Base-by-base conservation (phyloP, 2,113 vertebrate species). In the Cyanoderma ruficeps region DNA sequence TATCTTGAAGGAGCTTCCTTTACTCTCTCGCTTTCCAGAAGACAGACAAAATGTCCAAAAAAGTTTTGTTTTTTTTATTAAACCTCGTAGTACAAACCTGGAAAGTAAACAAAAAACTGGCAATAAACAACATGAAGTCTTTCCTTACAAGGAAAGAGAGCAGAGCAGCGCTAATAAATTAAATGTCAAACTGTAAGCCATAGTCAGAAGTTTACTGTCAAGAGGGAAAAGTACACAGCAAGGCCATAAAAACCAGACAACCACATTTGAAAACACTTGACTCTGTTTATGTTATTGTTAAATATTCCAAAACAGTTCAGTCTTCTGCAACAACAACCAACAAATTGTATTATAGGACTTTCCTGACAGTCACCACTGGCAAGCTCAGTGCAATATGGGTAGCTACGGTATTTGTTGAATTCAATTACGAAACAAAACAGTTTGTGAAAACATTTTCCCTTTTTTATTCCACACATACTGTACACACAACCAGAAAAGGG, bases 81-180 rank as follows among this genome's bases (percentile, higher is more conserved):
- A 99, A 99, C 99, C 99, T 99, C 97, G 98, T 98, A 99, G 98
- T 99, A 99, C 99, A 99, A 99, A 99, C 98, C 99, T 98, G 98
- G 99, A 99, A 99, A 99, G 98, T 99, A 99, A 99, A 99, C 98
- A 98, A 98, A 98, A 99, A 99, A 98, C 98, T 98, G 99, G 98
- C 98, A 99, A 99, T 98, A 99, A 99, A 98, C 98, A 99, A 99
- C 99, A 99, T 98, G 98, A 98, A 98, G 97, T 98, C 98, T 98
- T 98, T 98, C 98, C 98, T 97, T 98, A 97, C 97, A 93, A 98
- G 98, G 99, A 98, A 99, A 98, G 98, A 97, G 98, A 98, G 98
- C 98, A 98, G 98, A 98, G 98, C 99, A 99, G 99, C 98, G 98
- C 99, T 99, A 99, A 99, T 99, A 99, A 99, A 99, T 99, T 99